Conservation (phyloP, 1,140 invertebrate genomes). For the Drosophila elegans region DNA sequence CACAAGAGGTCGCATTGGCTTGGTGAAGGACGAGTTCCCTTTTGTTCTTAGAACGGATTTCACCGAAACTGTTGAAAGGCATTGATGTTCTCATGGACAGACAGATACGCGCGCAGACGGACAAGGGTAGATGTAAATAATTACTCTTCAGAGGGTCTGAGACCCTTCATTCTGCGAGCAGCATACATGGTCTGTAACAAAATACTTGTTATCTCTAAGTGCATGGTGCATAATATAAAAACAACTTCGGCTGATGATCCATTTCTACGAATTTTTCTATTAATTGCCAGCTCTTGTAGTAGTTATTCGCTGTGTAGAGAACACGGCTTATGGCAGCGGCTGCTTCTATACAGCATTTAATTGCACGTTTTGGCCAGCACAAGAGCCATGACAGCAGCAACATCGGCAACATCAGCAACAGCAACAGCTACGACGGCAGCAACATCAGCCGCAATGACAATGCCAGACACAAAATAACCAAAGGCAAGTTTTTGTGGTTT, state of each 20-base stretch:
- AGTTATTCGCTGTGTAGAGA: slow-evolving; percentile 19
- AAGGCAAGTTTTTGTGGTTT: slow-evolving; percentile 67
- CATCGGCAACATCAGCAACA: slow-evolving; percentile 24
- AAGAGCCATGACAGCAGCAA: slow-evolving; percentile 44
- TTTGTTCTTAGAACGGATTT: too few species aligned
- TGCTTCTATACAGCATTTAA: slow-evolving; percentile 64
- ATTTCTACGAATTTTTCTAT: neutral
- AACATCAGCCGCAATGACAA: slow-evolving; percentile 66
- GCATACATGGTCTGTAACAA: too few species aligned
- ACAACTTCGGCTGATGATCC: neutral
- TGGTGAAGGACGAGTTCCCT: too few species aligned
- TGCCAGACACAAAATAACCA: slow-evolving; percentile 72
- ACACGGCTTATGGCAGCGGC: slow-evolving; percentile 45
- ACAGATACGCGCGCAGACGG: too few species aligned
- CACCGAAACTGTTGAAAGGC: too few species aligned
- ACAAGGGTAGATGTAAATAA: too few species aligned
- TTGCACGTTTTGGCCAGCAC: slow-evolving; percentile 74
- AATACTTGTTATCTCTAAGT: neutral
- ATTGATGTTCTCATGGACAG: too few species aligned
- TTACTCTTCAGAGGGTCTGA: too few species aligned
- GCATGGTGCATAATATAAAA: neutral
- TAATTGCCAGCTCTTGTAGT: neutral
- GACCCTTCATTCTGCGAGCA: too few species aligned
- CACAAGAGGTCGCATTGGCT: too few species aligned
- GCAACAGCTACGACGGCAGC: slow-evolving; percentile 12